Percentiles rank a stretch among this genome's conserved stretches.
phyloP scores from a whole-genome alignment of 1,140 invertebrate species.

The Thrips palmi region DNA sequence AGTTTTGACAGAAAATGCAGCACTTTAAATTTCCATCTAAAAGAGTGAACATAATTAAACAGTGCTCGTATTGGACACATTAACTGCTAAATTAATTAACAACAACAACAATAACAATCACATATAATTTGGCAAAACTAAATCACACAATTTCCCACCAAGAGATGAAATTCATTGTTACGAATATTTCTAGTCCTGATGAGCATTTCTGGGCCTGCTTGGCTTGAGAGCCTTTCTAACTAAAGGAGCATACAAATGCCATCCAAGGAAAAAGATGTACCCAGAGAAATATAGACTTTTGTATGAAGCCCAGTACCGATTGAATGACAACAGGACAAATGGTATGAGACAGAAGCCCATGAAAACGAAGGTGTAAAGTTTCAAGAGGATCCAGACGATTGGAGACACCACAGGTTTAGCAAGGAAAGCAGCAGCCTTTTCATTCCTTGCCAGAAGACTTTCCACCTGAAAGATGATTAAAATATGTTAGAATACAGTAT shows the following conservation, averaged over 20 bases:
- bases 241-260: conserved; percentile 30
- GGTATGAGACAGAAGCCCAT: conserved; percentile 72
- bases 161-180: too few relatives aligned
- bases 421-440: conserved; percentile 23
- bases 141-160: too few relatives aligned
- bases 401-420: conserved; percentile 18
- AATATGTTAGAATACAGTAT: not conserved
- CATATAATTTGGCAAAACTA: too few relatives aligned
- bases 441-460: conserved; percentile 29
- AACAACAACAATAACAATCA: too few relatives aligned
- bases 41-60: too few relatives aligned
- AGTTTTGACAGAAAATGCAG: too few relatives aligned
- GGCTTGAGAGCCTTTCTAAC: conserved; percentile 21
- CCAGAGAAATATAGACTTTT: conserved; percentile 40
- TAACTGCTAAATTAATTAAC: too few relatives aligned
- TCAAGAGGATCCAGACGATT: conserved; percentile 34
- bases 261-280: conserved; percentile 37
- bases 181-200: conserved; percentile 16
- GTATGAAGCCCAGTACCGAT: conserved; percentile 41
- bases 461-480: conserved; percentile 27
- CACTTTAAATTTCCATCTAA: too few relatives aligned
- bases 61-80: too few relatives aligned
- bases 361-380: conserved; percentile 56
- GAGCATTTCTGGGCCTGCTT: conserved; percentile 14
- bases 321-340: conserved; percentile 53